Percentiles rank a stretch among this genome's conserved stretches.
These are phyloP conservation scores for Cacatua alba DNA, from an alignment of 2,113 vertebrate genomes.

Conservation along the genomic window DNA sequence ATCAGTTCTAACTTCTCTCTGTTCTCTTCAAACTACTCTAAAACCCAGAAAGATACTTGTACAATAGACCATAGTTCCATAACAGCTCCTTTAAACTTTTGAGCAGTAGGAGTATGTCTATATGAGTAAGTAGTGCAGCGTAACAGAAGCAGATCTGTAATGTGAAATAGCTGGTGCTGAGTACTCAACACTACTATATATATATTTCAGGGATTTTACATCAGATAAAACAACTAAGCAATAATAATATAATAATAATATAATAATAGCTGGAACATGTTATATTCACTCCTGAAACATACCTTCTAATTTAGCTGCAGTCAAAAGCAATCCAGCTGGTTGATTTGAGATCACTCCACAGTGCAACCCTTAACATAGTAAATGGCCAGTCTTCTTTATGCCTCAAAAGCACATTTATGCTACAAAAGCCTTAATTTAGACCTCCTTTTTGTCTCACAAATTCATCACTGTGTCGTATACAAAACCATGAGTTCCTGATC, in stretches of 20 bases:
- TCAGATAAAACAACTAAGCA: not conserved
- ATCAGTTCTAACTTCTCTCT: not conserved
- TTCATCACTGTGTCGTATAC: not conserved
- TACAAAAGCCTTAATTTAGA: not conserved
- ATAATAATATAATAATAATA: not conserved
- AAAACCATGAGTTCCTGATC: not conserved
- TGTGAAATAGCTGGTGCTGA: not conserved
- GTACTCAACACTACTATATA: not conserved
- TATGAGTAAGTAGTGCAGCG: fast-evolving
- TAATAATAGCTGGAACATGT: not conserved
- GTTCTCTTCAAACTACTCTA: not conserved
- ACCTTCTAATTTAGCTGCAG: not conserved
- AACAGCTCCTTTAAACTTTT: not conserved
- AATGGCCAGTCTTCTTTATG: not conserved
- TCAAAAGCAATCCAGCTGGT: not conserved
- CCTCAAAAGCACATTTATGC: not conserved
- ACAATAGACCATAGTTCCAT: not conserved
- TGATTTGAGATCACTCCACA: not conserved
- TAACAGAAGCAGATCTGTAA: not conserved
- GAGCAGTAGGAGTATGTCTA: not conserved
- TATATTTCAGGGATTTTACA: not conserved
- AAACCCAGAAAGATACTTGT: not conserved
- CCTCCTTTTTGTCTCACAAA: not conserved
- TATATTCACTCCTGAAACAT: not conserved
- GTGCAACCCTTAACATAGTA: not conserved